phyloP scores from a whole-genome alignment of 2,797 vertebrate genomes.

The Dermochelys coriacea region DNA sequence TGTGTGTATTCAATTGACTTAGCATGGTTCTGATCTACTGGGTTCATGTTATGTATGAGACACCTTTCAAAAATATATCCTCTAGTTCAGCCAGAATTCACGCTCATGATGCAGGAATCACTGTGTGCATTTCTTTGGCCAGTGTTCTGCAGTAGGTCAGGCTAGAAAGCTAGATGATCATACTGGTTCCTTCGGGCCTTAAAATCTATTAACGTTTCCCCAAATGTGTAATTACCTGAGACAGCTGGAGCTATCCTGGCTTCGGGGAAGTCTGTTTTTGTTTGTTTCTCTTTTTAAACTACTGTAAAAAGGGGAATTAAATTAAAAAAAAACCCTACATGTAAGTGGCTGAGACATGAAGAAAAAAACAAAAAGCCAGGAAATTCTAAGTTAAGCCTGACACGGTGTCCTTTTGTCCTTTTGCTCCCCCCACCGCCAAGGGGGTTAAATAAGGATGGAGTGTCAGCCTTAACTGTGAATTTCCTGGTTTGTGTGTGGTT shows the following conservation, averaged over 20 bases:
- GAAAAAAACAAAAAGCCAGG: constrained; percentile 30
- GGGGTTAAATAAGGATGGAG: constrained; percentile 53
- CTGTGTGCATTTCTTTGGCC: background rate
- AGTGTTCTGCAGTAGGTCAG: background rate
- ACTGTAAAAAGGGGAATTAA: background rate
- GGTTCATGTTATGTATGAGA: background rate
- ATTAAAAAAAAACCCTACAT: background rate
- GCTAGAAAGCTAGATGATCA: too few relatives aligned
- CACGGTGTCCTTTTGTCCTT: constrained; percentile 60
- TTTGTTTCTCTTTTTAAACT: constrained; percentile 33
- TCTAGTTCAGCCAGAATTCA: background rate
- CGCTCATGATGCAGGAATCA: too few relatives aligned
- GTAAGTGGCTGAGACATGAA: background rate
- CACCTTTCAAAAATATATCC: background rate
- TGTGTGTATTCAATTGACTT: background rate
- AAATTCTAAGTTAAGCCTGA: constrained; percentile 51
- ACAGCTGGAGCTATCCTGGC: background rate
- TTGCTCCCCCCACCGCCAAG: constrained; percentile 42
- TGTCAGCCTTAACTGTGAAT: constrained; percentile 45
- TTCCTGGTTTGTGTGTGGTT: constrained; percentile 20
- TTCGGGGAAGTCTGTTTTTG: background rate
- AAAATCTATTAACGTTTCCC: background rate
- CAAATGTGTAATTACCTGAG: background rate
- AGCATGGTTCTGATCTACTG: background rate
- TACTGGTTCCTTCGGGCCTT: background rate